Evolutionary conservation across 2,113 vertebrate genomes (phyloP).

Genomic region (Baryphthengus martii): DNA sequence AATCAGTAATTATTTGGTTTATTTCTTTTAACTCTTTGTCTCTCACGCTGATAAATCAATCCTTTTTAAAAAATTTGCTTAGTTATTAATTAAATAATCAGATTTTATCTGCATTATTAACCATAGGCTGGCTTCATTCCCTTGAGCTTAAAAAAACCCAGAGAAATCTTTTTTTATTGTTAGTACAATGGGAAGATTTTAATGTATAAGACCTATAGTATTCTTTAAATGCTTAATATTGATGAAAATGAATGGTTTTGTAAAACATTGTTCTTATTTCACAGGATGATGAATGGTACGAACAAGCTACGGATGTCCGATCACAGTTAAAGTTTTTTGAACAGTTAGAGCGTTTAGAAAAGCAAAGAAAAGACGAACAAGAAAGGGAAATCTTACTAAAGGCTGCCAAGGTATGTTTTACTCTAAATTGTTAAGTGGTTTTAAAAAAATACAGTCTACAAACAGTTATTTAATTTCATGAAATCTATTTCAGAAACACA

Average conservation of each 20-base stretch:
- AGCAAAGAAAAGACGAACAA: slow-evolving; percentile 87
- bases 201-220: neutral
- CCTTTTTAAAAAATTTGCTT: neutral
- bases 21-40: neutral
- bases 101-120: neutral
- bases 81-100: neutral
- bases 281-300: slow-evolving; percentile 83
- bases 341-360: slow-evolving; percentile 87
- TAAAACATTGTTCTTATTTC: neutral
- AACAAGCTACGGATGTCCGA: slow-evolving; percentile 83
- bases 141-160: neutral
- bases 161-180: neutral
- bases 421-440: too few relatives aligned
- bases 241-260: neutral
- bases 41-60: neutral
- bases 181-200: neutral
- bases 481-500: neutral
- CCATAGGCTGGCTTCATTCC: neutral
- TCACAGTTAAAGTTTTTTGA: slow-evolving; percentile 88
- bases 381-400: slow-evolving; percentile 88
- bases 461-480: neutral
- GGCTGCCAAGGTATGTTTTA: slow-evolving; percentile 82
- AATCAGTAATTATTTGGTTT: neutral
- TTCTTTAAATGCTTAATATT: neutral
- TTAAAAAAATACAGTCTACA: too few relatives aligned